Evolutionary conservation across 2,888 invertebrate species (phyloP), one percentile per base, ranked within the genome.

Genomic region (Tricholauxania praeusta): DNA sequence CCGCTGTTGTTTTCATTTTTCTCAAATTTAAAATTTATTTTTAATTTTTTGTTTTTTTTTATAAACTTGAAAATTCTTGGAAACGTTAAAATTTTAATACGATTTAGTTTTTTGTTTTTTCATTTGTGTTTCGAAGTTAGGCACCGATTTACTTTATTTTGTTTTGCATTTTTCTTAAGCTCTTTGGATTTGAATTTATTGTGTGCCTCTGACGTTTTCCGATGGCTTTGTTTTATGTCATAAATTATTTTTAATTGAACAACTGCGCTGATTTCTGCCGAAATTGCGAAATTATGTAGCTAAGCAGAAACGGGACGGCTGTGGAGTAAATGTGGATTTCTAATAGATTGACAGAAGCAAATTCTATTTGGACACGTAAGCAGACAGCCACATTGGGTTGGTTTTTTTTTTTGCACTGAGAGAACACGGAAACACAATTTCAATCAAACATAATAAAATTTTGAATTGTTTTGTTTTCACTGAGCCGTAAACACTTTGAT

Each of bases 21-120:
- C 39, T 39, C 10, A 39, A 39, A 39, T 63, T 49, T 15, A 48
- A 14, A 52, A 53, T 55, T 62, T 67, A 32, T 69, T 65, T 15
- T 39, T 48, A 12, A 49, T 2, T 49, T 17, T 59, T n/a, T n/a
- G n/a, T n/a, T 51, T 55, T 66, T 28, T 71, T 59, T 8, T 71
- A 19, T 73, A 75, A 75, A 75, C 73, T 73, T 75, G 72, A 70
- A 75, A 75, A 73, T 75, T 75, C 75, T 67, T 72, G 67, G 75
- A 75, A 75, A 74, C 75, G 71, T 70, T 74, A 72, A 68, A 72
- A 74, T 74, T 74, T 75, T 74, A 53, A 63, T 60, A 71, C 67
- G 66, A 71, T 60, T 55, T 52, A 69, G 32, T 48, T 51, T 60
- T 69, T 69, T 51, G 5, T 63, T 63, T 59, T 51, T 57, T 55